Evolutionary conservation across 2,888 invertebrate species (phyloP).

Genomic region (Hylaea fasciaria): DNA sequence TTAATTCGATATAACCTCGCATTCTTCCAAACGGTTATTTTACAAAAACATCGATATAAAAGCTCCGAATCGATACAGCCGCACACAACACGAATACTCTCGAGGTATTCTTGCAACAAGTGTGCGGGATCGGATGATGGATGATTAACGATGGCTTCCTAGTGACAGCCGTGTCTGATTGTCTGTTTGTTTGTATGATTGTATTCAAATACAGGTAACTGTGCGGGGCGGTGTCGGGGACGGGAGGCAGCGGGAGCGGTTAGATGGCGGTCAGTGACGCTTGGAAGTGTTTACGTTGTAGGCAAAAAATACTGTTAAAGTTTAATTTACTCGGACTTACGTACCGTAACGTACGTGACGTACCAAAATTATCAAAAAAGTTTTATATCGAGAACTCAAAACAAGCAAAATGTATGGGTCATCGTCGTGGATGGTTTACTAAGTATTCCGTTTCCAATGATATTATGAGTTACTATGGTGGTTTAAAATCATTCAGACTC

Average conservation of each 20-base stretch:
- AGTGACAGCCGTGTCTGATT: conserved; percentile 65
- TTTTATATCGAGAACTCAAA: too few relatives aligned
- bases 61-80: too few relatives aligned
- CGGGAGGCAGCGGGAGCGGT: conserved; percentile 18
- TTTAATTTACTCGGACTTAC: too few relatives aligned
- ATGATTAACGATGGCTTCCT: conserved; percentile 66
- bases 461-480: too few relatives aligned
- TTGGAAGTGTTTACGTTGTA: background rate
- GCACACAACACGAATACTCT: conserved; percentile 3
- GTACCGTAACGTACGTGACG: too few relatives aligned
- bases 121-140: conserved; percentile 51
- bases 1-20: conserved; percentile 40
- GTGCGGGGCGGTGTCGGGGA: conserved; percentile 31
- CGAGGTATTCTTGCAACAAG: conserved; percentile 21
- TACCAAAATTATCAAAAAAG: too few relatives aligned
- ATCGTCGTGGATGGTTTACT: too few relatives aligned
- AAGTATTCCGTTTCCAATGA: too few relatives aligned
- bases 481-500: too few relatives aligned
- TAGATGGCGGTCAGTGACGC: background rate
- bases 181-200: conserved; percentile 63
- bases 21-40: conserved; percentile 36
- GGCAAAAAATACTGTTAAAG: too few relatives aligned
- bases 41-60: conserved; percentile 28
- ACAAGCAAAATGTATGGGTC: too few relatives aligned
- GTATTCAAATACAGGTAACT: conserved; percentile 56